A percentile compares a stretch with the other conserved stretches of the same genome.
phyloP scores from a whole-genome alignment of 2,113 vertebrate species.

The Odontophorus gujanensis region DNA sequence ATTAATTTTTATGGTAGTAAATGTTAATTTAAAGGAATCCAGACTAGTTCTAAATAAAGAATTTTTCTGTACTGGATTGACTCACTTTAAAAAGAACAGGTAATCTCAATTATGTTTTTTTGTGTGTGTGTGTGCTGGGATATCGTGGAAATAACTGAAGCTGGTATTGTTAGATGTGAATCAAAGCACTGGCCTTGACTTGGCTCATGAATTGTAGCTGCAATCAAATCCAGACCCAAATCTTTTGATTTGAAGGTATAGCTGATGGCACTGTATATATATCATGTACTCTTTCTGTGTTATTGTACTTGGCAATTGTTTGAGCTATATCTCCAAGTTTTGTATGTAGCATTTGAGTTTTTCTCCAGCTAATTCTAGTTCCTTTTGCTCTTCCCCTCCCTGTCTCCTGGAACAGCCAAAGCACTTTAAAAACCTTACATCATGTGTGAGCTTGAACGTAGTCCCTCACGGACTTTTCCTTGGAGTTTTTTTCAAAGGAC shows the following conservation, averaged over 20 bases:
- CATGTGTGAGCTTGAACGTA: rapidly evolving
- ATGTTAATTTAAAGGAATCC: background rate
- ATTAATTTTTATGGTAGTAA: background rate
- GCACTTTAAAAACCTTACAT: background rate
- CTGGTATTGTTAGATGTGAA: background rate
- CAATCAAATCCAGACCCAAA: background rate
- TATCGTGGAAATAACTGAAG: background rate
- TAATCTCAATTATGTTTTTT: background rate
- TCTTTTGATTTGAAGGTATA: background rate
- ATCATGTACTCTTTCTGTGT: background rate
- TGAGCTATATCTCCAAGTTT: background rate
- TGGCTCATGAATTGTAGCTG: background rate
- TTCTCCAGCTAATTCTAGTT: background rate
- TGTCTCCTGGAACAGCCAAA: background rate
- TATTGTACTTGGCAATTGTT: background rate
- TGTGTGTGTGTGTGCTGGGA: background rate
- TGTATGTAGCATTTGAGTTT: background rate
- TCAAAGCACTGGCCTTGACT: background rate
- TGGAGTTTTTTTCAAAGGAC: background rate
- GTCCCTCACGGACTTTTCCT: background rate
- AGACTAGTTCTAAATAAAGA: background rate
- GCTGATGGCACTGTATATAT: background rate
- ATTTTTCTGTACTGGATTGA: background rate
- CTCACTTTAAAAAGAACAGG: background rate
- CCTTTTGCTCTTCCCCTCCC: background rate